Percentiles rank a stretch among this genome's conserved stretches.
phyloP scores from a whole-genome alignment of 2,797 vertebrate species.

The Cygnus olor region DNA sequence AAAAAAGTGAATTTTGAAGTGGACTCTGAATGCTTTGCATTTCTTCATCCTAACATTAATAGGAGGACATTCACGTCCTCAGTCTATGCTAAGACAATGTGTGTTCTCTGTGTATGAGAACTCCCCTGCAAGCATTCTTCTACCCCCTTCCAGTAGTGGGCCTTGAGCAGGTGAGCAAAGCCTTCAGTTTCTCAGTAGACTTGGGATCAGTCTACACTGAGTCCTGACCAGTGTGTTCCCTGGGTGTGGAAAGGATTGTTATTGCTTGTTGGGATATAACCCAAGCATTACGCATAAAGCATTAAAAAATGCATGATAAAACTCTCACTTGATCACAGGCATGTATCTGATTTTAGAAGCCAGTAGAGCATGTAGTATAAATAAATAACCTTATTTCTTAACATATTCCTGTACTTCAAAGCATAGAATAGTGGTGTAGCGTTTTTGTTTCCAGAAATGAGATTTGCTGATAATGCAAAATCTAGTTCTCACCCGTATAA shows the following conservation, averaged over 20 bases:
- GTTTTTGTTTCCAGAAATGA: not conserved
- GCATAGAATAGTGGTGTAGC: not conserved
- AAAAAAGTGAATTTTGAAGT: not conserved
- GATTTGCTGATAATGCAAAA: not conserved
- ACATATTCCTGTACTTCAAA: not conserved
- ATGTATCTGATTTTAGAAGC: slow-evolving; percentile 52
- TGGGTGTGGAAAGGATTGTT: not conserved
- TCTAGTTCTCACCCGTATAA: not conserved
- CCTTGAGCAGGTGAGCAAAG: not conserved
- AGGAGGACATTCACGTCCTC: not conserved
- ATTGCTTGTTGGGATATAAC: not conserved
- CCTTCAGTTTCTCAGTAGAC: not conserved
- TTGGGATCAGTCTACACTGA: not conserved
- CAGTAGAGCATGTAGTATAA: not conserved
- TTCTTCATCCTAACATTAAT: not conserved
- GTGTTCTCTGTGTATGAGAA: not conserved
- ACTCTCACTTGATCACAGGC: not conserved
- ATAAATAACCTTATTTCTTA: slow-evolving; percentile 13
- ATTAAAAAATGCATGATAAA: not conserved
- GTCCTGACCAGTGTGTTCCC: not conserved
- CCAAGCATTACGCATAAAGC: not conserved
- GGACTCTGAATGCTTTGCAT: not conserved
- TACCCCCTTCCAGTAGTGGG: not conserved
- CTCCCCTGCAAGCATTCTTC: not conserved
- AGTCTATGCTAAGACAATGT: too few species aligned